Base-by-base conservation (phyloP, 1,140 invertebrate species). In the Pseudomyrmex sp. region DNA sequence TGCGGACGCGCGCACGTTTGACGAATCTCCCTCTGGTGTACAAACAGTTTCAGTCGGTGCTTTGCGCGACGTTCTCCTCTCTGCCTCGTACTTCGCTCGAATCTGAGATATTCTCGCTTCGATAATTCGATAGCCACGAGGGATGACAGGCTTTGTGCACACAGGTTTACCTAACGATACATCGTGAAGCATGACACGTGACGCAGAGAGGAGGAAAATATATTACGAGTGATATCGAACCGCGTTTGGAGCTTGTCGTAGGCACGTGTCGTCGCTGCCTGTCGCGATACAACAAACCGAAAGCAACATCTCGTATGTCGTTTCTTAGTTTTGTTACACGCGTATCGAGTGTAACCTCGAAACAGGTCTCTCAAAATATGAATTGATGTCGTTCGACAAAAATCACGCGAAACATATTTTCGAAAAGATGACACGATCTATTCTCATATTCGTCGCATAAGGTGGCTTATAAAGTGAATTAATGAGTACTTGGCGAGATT, bases 41-140 rank as follows among this genome's bases (percentile, higher is more conserved):
- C 69, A 61, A 84, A 66, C 61, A 58, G 61, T 70, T 46, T 26
- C 46, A 23, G 18, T 18, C 70, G 13, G 35, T 63, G 26, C 70
- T 62, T 82, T 44, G 46, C 46, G 35, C 77, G 68, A 72, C 2
- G 44, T 52, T 82, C 52, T 4, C 63, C 52, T 4, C 63, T 46
- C 35, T 8, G 18, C 35, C 35, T 35, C 35, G 10, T 26, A 23
- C 26, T 35, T 35, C 70, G 1, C 35, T 15, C 18, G 68, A 18
- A 54, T 48, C 50, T 59, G 59, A 68, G 62, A 83, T 75, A 83
- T 52, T 59, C 18, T 58, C 15, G 77, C 56, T 66, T 74, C 70
- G 79, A 85, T 75, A 69, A 85, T 85, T 82, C 54, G 69, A 52
- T 50, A 65, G 54, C 35, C 20, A n/a, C 15, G 50, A 58, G 46